Base-by-base conservation (phyloP, 2,888 invertebrate species). In the Leptarthrus brevirostris region DNA sequence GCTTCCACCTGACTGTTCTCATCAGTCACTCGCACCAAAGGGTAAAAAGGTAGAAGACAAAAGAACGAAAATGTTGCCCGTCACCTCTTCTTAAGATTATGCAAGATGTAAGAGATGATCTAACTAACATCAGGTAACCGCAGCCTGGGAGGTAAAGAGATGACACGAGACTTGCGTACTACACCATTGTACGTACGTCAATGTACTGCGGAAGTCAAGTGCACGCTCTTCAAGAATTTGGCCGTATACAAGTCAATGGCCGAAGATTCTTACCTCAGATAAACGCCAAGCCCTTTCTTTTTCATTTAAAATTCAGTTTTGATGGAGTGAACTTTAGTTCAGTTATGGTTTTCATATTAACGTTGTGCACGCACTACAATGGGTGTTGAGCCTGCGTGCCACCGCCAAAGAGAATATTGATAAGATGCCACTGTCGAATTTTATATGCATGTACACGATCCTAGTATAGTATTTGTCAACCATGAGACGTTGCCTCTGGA, bases 331-430 rank as follows among this genome's bases (percentile, higher is more conserved):
- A 16, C 56, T 56, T 56, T 56, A 56, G 30, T 56, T 56, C 2
- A 30, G 56, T 56, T 56, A 56, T 56, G 56, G 56, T 56, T 56
- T 56, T 56, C n/a, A 56, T 56, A 56, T 56, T 56, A 56, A 56
- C 26, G 56, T 14, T 56, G 30, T 14, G 56, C 30, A 30, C 30
- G 5, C 8, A n/a, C n/a, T n/a, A n/a, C n/a, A n/a, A n/a, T n/a
- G n/a, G 30, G 4, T 30, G 5, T 30, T 1, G 30, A 30, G 30
- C 4, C 30, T 4, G 30, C 30, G 4, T 30, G 30, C 8, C 30
- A 8, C 8, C 30, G 8, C 30, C 8, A 30, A 30, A 8, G 0
- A 30, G 30, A 30, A 30, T 30, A 30, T 8, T 30, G 30, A 8
- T 4, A 30, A 30, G 0, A 30, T 5, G 0, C 8, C 0, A 30